These are phyloP conservation scores for Ernsta delagoae DNA, from an alignment of 2,888 invertebrate genomes.

Conservation along the genomic window DNA sequence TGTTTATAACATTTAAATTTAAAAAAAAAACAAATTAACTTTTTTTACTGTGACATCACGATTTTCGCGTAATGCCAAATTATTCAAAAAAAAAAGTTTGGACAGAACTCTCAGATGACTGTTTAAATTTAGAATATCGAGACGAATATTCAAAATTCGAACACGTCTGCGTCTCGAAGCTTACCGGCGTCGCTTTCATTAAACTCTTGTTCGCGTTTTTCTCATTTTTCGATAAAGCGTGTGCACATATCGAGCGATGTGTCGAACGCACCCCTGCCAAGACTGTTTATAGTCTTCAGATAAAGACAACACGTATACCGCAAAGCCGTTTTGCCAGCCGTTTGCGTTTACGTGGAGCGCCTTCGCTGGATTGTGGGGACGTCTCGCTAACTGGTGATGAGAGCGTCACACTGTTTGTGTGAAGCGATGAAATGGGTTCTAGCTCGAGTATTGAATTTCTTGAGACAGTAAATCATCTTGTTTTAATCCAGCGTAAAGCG, in stretches of 20 bases:
- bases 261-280: conserved; percentile 48
- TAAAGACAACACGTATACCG: conserved; percentile 38
- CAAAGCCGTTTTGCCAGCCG: conserved; percentile 21
- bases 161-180: not conserved
- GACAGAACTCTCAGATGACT: too few relatives aligned
- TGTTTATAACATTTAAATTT: too few relatives aligned
- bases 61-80: too few relatives aligned
- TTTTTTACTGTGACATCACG: too few relatives aligned
- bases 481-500: too few relatives aligned
- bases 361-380: conserved; percentile 27
- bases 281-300: conserved; percentile 46
- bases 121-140: too few relatives aligned
- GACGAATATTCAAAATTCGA: too few relatives aligned
- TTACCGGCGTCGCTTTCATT: conserved; percentile 43
- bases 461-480: too few relatives aligned
- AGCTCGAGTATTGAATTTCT: too few relatives aligned
- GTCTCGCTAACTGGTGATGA: conserved; percentile 9
- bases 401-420: not conserved
- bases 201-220: conserved; percentile 41
- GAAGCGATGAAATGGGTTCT: too few relatives aligned
- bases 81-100: too few relatives aligned
- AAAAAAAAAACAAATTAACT: too few relatives aligned
- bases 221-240: conserved; percentile 43
- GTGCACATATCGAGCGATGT: conserved; percentile 42
- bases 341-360: conserved; percentile 28